A percentile compares a stretch with the other conserved stretches of the same genome.
These are phyloP conservation scores for Drosophila orena DNA, from an alignment of 1,140 invertebrate genomes.

Conservation along the genomic window DNA sequence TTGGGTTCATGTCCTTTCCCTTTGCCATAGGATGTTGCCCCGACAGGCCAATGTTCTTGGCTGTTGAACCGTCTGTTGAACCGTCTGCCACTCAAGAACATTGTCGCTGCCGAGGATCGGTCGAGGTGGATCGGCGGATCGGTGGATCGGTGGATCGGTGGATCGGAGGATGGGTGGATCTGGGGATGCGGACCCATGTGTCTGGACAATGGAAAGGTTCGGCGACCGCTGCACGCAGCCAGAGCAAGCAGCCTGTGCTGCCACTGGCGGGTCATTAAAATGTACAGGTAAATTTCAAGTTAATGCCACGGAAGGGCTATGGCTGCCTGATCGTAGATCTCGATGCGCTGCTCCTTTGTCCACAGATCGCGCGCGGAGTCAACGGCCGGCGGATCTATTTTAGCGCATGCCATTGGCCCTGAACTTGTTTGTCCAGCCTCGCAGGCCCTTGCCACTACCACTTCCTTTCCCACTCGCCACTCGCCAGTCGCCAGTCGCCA, in stretches of 20 bases:
- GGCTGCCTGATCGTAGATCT: slow-evolving; percentile 39
- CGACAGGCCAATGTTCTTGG: slow-evolving; percentile 53
- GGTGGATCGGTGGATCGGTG: background rate
- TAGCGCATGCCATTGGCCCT: slow-evolving; percentile 60
- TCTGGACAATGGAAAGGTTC: slow-evolving; percentile 45
- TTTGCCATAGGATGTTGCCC: slow-evolving; percentile 41
- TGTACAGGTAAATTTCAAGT: slow-evolving; percentile 52
- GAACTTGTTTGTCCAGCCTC: slow-evolving; percentile 55
- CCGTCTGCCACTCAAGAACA: slow-evolving; percentile 37
- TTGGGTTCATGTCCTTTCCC: slow-evolving; percentile 58
- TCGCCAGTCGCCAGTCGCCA: background rate
- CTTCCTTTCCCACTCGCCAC: background rate
- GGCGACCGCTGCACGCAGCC: slow-evolving; percentile 16
- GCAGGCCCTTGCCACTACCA: slow-evolving; percentile 8
- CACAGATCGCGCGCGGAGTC: slow-evolving; percentile 21
- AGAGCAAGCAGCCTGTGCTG: slow-evolving; percentile 8
- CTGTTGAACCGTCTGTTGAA: slow-evolving; percentile 41
- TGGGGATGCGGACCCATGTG: background rate
- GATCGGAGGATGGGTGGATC: background rate
- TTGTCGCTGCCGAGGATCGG: background rate
- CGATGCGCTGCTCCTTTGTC: slow-evolving; percentile 50
- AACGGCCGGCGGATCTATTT: slow-evolving; percentile 61
- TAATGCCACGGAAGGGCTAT: slow-evolving; percentile 19
- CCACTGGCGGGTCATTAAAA: slow-evolving; percentile 58
- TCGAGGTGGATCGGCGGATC: background rate